Base-by-base conservation (phyloP, 2,797 vertebrate species). In the Pipistrellus nathusii region DNA sequence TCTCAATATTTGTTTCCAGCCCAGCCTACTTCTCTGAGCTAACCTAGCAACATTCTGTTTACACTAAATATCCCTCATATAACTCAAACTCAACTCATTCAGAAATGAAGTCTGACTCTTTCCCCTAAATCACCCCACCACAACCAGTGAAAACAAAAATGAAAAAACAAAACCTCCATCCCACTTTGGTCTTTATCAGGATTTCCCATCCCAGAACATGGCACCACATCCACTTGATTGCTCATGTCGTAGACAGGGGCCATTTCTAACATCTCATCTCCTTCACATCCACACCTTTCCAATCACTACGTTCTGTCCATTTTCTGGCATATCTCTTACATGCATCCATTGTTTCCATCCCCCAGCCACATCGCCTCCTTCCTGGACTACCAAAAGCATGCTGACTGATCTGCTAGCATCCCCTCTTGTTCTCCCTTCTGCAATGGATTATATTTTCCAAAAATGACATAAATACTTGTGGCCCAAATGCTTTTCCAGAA, bases 401-500 rank as follows among this genome's bases (percentile, higher is more conserved):
- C 59, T 85, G 76, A 82, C 18, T 48, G 8, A 81, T 84, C 46
- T 88, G 38, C 77, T 25, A 66, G 23, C 1, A 59, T 46, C 12
- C 13, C 4, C 14, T 66, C 32, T 46, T 73, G 13, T 14, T 87
- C 27, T 78, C 10, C 64, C 27, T 82, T 88, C 53, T 76, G 10
- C 7, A 92, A n/a, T 27, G 85, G 20, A 62, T 0, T n/a, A 1
- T 41, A 62, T 62, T 94, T 88, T 72, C 30, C 71, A 69, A 88
- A 90, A 77, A 77, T 53, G 32, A 85, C n/a, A 23, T 69, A 5
- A 23, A 80, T 73, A 64, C 21, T 76, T 35, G 7, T 35, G 27
- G 18, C 35, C 57, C 96, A 92, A 91, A 82, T 6, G 14, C 25
- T 85, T 48, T 85, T 78, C 41, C 21, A 91, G 62, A 84, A 93